Base-by-base conservation (phyloP, 2,113 vertebrate genomes). In the Oceanites oceanicus region DNA sequence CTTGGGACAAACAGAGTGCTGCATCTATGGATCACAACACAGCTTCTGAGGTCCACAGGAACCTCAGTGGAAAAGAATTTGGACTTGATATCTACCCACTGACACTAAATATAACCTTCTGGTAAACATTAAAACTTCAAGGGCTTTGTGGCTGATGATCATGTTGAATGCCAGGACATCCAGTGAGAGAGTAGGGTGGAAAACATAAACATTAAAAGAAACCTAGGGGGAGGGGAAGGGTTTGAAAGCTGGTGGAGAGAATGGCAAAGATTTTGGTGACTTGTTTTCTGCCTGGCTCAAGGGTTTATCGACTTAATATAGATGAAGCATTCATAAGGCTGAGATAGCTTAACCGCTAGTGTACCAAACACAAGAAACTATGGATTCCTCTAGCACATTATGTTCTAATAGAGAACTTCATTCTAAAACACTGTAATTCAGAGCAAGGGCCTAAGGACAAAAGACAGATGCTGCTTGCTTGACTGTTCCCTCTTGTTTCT, bases 51-150 rank as follows among this genome's bases (percentile, higher is more conserved):
- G 59, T 42, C 38, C 62, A 73, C 1, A 0, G 71, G 59, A 92
- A 71, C 47, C 32, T 80, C 58, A 63, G 47, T 50, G 59, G 38
- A 79, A 90, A 94, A 92, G 71, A 82, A 89, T 76, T 65, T 11
- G 11, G 86, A 79, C 70, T 82, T 90, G 32, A 88, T 59, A 66
- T 97, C 34, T 94, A 86, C 45, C 61, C 86, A 61, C 73, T 65
- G 38, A 85, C 56, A 81, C 88, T 92, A 89, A 92, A 85, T 92
- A 95, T 66, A 96, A 81, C 70, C 58, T 95, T 75, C 92, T 92
- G 77, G 86, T 91, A 95, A 94, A 92, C 77, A 95, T 73, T 91
- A 90, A 71, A 91, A 95, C 88, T 97, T 95, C 91, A 94, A 94
- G 91, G 70, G 74, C 59, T 95, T 87, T 76, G 84, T 95, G 94